Conservation (phyloP, 2,113 vertebrate genomes). For the Prionailurus bengalensis region DNA sequence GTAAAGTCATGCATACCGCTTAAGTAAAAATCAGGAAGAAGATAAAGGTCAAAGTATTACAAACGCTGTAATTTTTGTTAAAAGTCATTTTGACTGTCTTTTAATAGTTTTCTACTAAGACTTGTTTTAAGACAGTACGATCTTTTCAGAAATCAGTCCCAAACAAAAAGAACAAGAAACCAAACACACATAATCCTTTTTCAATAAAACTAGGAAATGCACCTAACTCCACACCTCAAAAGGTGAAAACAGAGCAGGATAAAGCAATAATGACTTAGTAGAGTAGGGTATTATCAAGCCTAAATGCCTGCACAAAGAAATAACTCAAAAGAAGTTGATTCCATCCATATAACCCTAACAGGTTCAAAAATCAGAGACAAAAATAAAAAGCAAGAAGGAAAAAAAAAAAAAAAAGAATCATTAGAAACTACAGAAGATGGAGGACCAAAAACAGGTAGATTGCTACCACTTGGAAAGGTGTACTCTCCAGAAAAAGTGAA, state of each 20-base stretch:
- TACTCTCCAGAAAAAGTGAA: background rate
- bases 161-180: conserved; percentile 52
- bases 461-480: background rate
- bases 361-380: background rate
- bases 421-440: background rate
- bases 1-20: background rate
- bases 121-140: background rate
- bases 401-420: background rate
- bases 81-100: background rate
- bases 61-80: background rate
- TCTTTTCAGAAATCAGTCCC: conserved; percentile 37
- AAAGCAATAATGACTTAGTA: background rate
- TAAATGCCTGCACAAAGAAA: background rate
- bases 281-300: background rate
- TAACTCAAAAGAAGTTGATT: background rate
- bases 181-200: background rate
- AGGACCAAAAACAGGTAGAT: background rate
- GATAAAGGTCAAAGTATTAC: background rate
- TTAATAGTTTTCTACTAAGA: background rate
- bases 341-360: background rate
- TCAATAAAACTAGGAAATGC: conserved; percentile 28
- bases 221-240: background rate
- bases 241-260: background rate
- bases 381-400: background rate
- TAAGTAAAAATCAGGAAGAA: conserved; percentile 31